A percentile compares a stretch with the other conserved stretches of the same genome.
Conservation (phyloP, 2,797 vertebrate species). For the Melanotaenia maccullochi region DNA sequence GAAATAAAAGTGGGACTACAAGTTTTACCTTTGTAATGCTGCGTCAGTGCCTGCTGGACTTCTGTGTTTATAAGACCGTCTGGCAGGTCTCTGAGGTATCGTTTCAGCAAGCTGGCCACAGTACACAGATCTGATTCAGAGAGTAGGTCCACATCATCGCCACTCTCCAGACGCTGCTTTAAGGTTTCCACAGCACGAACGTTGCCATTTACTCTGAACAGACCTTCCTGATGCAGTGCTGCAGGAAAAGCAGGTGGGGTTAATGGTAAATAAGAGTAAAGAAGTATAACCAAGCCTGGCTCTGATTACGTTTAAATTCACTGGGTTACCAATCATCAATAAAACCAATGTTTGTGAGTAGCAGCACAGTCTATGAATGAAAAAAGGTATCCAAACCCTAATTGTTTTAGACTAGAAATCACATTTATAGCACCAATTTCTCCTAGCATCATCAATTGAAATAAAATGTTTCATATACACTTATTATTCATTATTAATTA, state of each 20-base stretch:
- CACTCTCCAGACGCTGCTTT: conserved; percentile 85
- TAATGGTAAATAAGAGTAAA: background rate
- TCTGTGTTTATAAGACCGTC: conserved; percentile 84
- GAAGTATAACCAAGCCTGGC: background rate
- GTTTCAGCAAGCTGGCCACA: conserved; percentile 91
- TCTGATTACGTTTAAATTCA: background rate
- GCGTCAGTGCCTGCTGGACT: conserved; percentile 85
- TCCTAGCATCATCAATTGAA: background rate
- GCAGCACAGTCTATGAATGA: background rate
- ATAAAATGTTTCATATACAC: background rate
- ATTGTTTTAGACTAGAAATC: background rate
- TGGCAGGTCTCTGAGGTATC: conserved; percentile 90
- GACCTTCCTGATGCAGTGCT: conserved; percentile 92
- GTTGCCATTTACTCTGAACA: conserved; percentile 93
- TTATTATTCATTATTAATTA: background rate
- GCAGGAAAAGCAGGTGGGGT: conserved; percentile 22
- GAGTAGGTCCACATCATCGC: conserved; percentile 81
- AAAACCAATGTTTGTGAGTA: background rate
- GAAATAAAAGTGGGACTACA: background rate
- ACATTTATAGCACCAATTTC: background rate
- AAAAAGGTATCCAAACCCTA: background rate
- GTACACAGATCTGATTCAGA: conserved; percentile 84
- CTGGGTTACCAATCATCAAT: background rate
- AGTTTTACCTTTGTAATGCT: conserved; percentile 84
- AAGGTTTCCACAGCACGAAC: conserved; percentile 87